Evolutionary conservation across 2,797 vertebrate genomes (phyloP), one percentile per base, ranked within the genome.

Genomic region (Botia kubotai): DNA sequence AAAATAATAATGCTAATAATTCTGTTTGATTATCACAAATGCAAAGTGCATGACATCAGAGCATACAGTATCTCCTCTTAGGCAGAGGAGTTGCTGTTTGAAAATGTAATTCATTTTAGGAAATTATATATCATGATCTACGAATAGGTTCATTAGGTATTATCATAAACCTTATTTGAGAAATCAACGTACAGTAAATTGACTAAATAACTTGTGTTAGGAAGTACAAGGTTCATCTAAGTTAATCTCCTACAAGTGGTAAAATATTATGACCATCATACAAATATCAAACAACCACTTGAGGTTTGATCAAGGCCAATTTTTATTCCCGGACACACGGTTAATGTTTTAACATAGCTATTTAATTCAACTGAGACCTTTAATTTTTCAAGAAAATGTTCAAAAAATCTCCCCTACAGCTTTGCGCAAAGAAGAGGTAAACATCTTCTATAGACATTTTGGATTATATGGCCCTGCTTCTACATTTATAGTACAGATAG

Each of bases 191-290:
- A 7, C 60, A 16, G 23, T 33, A 29, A 62, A 62, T 62, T 62
- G 60, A 62, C 12, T 62, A n/a, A 62, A 62, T 62, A 62, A 62
- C 60, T 29, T 62, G 23, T 26, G 58, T 62, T 62, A 14, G 21
- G 21, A 60, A 60, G 13, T 29, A 23, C 23, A 2, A 62, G 13
- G 23, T 23, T 14, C 6, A 62, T 62, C 23, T 26, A 62, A 14
- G 12, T 62, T 62, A 23, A 33, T 60, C 58, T 62, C 2, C 13
- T 29, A 62, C 14, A 62, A 62, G 12, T 14, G 39, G 58, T 16
- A 62, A 62, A 29, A 62, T 62, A 7, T 62, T 23, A 62, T 62
- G 7, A 62, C 58, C 23, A 4, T 62, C 21, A n/a, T 57, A 3
- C 53, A 57, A 19, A 57, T 43, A 57, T 19, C 10, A 58, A 23